phyloP scores from a whole-genome alignment of 2,797 vertebrate species.

The Artibeus jamaicensis region DNA sequence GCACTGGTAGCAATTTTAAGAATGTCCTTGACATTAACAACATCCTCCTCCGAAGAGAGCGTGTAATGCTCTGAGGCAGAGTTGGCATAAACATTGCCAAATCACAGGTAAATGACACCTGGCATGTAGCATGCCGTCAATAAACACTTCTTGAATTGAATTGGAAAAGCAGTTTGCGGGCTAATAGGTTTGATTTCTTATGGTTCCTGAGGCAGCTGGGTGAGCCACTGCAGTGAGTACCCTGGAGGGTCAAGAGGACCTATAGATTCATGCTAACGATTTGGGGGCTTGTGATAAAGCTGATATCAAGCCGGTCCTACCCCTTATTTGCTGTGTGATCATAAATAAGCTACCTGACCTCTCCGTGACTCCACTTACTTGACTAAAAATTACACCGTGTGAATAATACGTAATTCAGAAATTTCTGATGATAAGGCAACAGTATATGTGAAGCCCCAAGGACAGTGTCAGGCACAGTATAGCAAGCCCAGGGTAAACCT shows the following conservation, averaged over 20 bases:
- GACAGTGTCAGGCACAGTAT: background rate
- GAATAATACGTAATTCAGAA: background rate
- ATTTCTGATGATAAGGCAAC: background rate
- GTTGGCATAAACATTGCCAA: conserved; percentile 10
- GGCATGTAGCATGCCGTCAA: background rate
- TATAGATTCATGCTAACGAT: background rate
- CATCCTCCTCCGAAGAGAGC: background rate
- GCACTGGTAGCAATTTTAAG: conserved; percentile 12
- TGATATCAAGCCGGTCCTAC: background rate
- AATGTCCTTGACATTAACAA: conserved; percentile 47
- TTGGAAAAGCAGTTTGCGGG: conserved; percentile 2
- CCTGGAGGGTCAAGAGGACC: background rate
- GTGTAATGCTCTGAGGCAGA: background rate
- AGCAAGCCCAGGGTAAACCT: background rate
- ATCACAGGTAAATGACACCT: conserved; percentile 48
- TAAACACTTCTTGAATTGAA: background rate
- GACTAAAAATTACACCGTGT: background rate
- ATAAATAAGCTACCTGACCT: background rate
- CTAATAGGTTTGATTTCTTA: background rate
- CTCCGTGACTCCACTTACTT: background rate
- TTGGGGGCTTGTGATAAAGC: background rate
- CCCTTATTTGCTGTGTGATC: background rate
- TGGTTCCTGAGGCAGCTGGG: background rate
- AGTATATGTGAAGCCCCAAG: background rate
- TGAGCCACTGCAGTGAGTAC: background rate